phyloP scores from a whole-genome alignment of 2,113 vertebrate species.

The Strix uralensis region DNA sequence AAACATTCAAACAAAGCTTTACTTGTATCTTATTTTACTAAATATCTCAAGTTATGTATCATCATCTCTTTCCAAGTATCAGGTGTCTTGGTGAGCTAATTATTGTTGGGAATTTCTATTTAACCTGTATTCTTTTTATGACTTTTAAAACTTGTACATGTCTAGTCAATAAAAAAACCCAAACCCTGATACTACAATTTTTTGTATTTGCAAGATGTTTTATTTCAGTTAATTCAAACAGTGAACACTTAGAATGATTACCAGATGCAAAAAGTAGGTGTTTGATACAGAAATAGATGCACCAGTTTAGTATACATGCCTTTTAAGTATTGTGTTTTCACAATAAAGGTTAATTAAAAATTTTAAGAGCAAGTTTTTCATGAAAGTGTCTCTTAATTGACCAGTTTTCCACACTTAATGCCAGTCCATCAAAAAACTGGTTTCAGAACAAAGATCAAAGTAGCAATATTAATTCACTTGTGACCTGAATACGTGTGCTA shows the following conservation, averaged over 20 bases:
- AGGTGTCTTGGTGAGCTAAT: neutral
- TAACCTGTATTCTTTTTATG: neutral
- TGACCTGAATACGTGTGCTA: neutral
- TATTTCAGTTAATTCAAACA: constrained; percentile 27
- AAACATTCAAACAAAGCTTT: neutral
- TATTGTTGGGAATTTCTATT: neutral
- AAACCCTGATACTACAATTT: neutral
- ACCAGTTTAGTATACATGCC: neutral
- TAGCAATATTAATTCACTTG: neutral
- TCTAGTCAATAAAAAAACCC: neutral
- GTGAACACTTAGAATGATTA: neutral
- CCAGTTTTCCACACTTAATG: neutral
- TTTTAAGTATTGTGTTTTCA: neutral
- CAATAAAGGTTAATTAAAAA: neutral
- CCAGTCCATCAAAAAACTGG: neutral
- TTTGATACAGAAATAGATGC: neutral
- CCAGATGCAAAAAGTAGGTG: neutral
- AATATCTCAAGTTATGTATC: neutral
- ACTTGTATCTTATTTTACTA: neutral
- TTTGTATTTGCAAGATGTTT: neutral
- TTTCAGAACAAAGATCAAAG: neutral
- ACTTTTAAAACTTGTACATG: neutral
- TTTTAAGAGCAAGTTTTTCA: neutral
- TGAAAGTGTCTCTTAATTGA: neutral
- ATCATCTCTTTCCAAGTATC: neutral